Conservation (phyloP, 2,797 vertebrate species). For the Schizothorax lantsangensis region DNA sequence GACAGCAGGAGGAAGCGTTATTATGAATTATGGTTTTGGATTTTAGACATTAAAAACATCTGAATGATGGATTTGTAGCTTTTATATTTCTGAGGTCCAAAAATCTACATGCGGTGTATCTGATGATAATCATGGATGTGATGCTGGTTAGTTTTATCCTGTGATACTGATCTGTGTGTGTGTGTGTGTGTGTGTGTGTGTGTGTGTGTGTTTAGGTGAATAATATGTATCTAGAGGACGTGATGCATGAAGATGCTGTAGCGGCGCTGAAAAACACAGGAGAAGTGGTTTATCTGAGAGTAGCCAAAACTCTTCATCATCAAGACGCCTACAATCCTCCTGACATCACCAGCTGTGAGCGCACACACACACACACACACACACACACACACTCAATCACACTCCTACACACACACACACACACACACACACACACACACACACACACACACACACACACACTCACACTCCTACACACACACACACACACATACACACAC, state of each 20-base stretch:
- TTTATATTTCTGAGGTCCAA: too few relatives aligned
- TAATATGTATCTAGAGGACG: constrained; percentile 89
- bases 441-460: too few relatives aligned
- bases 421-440: too few relatives aligned
- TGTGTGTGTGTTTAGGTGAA: constrained; percentile 81
- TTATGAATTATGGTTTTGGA: too few relatives aligned
- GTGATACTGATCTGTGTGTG: background rate
- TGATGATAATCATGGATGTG: background rate
- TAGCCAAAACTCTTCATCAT: constrained; percentile 84
- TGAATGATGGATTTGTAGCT: too few relatives aligned
- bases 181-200: constrained; percentile 35
- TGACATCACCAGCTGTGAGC: constrained; percentile 83
- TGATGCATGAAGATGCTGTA: constrained; percentile 92
- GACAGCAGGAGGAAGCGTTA: background rate
- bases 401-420: background rate
- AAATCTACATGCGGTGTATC: background rate
- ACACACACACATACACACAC: too few relatives aligned
- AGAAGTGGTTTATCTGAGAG: constrained; percentile 94
- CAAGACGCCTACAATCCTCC: constrained; percentile 85
- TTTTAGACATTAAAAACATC: too few relatives aligned
- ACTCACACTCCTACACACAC: too few relatives aligned
- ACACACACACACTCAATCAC: background rate
- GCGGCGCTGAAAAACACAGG: constrained; percentile 92
- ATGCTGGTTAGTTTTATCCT: background rate
- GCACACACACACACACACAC: constrained; percentile 17